Evolutionary conservation across 2,113 vertebrate species (phyloP), one percentile per base, ranked within the genome.

Genomic region (Tenebrosternarchus preto): DNA sequence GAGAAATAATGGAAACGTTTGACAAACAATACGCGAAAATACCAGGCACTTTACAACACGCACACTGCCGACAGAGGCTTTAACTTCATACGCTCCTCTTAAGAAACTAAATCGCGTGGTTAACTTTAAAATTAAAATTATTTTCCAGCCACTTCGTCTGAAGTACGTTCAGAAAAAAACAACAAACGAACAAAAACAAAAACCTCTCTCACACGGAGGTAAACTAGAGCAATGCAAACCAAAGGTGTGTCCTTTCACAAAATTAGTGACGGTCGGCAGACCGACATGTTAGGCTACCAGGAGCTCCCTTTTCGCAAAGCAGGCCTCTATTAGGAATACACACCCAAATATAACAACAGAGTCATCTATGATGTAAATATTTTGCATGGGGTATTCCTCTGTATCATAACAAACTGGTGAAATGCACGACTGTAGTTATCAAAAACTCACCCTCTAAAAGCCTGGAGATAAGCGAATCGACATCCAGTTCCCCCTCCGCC

Each of bases 401-500:
- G 25, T 15, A 15, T 11, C 12, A 36, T 2, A 20, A 4, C 17
- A 25, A 81, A 1, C 9, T 0, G 27, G 11, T 15, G 2, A n/a
- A 25, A 71, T 7, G 24, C 0, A 63, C 9, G 43, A 15, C 2
- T 15, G 43, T 50, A 2, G 9, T 50, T 16, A 56, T 9, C 12
- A 16, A 36, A 12, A 67, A 90, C 96, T 96, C 88, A 98, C 97
- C 96, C 93, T 98, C 97, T 88, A 97, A 90, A 82, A 98, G 94
- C 85, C 96, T 94, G 85, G 96, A 96, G 93, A 98, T 98, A 80
- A 98, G 95, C 90, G 96, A 97, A 85, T 98, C 97, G 81, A 98
- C 95, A 90, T 98, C 97, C 95, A 98, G 93, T 93, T 98, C 97
- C 91, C 96, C 96, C 90, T 98, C 97, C 96, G 96, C 97, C 97